Evolutionary conservation across 1,140 invertebrate genomes (phyloP), one percentile per base, ranked within the genome.

Genomic region (Drosophila insularis): DNA sequence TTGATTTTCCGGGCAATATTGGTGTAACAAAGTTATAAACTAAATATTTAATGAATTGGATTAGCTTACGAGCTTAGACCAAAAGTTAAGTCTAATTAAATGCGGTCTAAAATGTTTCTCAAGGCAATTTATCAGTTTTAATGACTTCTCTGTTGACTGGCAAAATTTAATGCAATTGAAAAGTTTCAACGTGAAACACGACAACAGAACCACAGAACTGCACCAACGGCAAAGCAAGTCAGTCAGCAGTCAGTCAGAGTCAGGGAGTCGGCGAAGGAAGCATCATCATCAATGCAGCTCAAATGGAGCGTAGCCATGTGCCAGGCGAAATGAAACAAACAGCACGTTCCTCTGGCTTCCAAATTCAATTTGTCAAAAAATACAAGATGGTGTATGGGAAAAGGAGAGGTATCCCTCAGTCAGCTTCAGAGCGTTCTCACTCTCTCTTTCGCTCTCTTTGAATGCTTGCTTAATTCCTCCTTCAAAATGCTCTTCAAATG

Each of bases 331-430:
- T 87, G 82, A 82, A 79, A 87, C 84, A 87, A 87, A 50, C 84
- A 87, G 84, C 82, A 87, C 82, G 82, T 87, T 63, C 71, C 58
- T 82, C 58, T 62, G 43, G 43, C 43, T 50, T 50, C 71, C 78
- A 81, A 81, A 87, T 87, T 87, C 82, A 87, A 87, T 87, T 87
- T 87, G 82, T 87, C 82, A 87, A 87, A 86, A 87, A 80, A 50
- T 50, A 50, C 43, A 50, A 50, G 82, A 87, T 87, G 79, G 84
- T 87, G 82, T 86, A 43, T 46, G 5, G 43, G 43, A 7, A 17
- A 46, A 13, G 17, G 1, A 46, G 6, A 6, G 43, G 5, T 43
- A 14, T 46, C 21, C 43, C 17, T 46, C 14, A 10, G 14, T 46
- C 14, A 46, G 43, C n/a, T 27, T n/a, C 43, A n/a, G n/a, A n/a